These are phyloP conservation scores for Panagrolaimus sp. DNA, from an alignment of 1,140 invertebrate species.

Conservation along the genomic window DNA sequence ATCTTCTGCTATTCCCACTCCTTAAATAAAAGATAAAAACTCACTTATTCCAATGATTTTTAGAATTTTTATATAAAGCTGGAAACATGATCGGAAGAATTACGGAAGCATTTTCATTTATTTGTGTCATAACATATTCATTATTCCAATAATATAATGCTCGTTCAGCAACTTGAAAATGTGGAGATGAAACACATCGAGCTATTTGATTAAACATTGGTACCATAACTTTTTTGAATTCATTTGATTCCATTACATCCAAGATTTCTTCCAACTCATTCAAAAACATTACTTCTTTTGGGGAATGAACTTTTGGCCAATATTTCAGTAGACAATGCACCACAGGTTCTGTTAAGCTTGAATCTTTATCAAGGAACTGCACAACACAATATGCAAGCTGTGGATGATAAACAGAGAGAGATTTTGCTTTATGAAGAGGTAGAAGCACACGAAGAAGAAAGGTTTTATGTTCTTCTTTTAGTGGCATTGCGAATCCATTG, in stretches of 20 bases:
- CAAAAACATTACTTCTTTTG: conserved; percentile 65
- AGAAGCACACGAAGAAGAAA: conserved; percentile 88
- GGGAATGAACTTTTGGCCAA: conserved; percentile 64
- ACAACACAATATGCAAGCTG: conserved; percentile 63
- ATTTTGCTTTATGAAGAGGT: conserved; percentile 65
- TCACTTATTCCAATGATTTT: conserved; percentile 68
- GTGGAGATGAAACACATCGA: conserved; percentile 63
- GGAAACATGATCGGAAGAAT: conserved; percentile 62
- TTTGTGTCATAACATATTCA: conserved; percentile 64
- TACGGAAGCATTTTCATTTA: conserved; percentile 60
- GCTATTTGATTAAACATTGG: conserved; percentile 63
- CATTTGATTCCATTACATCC: conserved; percentile 64
- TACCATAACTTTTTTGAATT: conserved; percentile 63
- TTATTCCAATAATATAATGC: conserved; percentile 65
- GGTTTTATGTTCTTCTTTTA: conserved; percentile 87
- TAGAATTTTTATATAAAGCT: conserved; percentile 60
- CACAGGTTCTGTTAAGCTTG: conserved; percentile 58
- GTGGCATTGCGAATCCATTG: conserved; percentile 58
- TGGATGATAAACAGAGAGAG: conserved; percentile 55
- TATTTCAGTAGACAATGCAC: conserved; percentile 62
- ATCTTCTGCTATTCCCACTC: too few relatives aligned
- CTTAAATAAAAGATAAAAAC: too few relatives aligned
- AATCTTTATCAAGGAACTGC: conserved; percentile 64
- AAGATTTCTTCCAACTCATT: conserved; percentile 64
- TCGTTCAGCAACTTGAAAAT: conserved; percentile 64